A percentile compares a stretch with the other conserved stretches of the same genome.
These are phyloP conservation scores for Tachuris rubrigastra DNA, from an alignment of 2,113 vertebrate species.

Conservation along the genomic window DNA sequence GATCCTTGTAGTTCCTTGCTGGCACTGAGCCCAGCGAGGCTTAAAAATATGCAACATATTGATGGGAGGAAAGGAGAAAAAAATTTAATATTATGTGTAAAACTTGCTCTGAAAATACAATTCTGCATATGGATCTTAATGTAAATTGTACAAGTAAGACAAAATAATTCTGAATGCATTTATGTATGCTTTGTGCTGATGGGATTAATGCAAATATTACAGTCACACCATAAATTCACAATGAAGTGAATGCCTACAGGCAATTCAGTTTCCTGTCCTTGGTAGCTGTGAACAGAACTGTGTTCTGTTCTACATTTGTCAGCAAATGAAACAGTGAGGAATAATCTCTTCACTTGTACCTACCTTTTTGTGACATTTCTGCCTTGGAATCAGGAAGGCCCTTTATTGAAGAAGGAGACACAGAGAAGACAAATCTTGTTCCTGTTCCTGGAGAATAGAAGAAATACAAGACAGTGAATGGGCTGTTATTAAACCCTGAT, in stretches of 20 bases:
- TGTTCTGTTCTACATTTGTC: constrained; percentile 39
- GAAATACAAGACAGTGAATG: not conserved
- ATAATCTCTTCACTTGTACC: constrained; percentile 35
- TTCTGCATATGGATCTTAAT: constrained; percentile 17
- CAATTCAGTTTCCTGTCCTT: constrained; percentile 48
- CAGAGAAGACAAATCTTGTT: not conserved
- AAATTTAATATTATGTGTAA: constrained; percentile 29
- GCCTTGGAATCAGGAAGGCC: not conserved
- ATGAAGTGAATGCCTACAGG: constrained; percentile 56
- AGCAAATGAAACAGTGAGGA: constrained; percentile 45
- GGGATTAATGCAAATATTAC: constrained; percentile 65
- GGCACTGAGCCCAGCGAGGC: constrained; percentile 45
- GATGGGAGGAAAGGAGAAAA: not conserved
- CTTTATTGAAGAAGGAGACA: not conserved
- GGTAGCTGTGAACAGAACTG: constrained; percentile 29
- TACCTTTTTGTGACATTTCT: constrained; percentile 21
- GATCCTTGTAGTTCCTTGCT: constrained; percentile 53
- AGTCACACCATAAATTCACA: constrained; percentile 56
- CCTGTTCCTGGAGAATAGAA: not conserved
- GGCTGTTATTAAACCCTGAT: not conserved
- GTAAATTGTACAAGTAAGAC: constrained; percentile 44
- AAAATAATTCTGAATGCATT: constrained; percentile 58
- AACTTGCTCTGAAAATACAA: constrained; percentile 43
- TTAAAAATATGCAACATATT: constrained; percentile 59
- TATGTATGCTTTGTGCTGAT: constrained; percentile 51